Base-by-base conservation (phyloP, 2,797 vertebrate genomes). In the Sebastes hubbsi region DNA sequence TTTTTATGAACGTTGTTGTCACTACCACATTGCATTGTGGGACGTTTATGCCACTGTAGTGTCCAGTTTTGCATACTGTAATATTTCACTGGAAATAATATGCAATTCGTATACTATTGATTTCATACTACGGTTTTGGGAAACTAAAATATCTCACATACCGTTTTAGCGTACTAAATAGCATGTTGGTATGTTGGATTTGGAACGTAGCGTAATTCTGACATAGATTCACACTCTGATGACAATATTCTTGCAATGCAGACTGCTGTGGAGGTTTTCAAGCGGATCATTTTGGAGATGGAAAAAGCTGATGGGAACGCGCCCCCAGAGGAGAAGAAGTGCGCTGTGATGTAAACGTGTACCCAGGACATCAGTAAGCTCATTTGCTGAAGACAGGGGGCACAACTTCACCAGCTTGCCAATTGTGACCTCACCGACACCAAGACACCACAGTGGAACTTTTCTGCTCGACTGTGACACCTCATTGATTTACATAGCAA, bases 281-380 rank as follows among this genome's bases (percentile, higher is more conserved):
- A 96, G 92, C 90, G 94, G 76, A 96, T 97, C 86, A 96, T 97
- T 92, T 92, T 96, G 93, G 96, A 97, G 92, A 97, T 97, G 95
- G 96, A 97, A 87, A 97, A 95, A 84, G 95, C 96, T 3, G 96
- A 96, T 66, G 96, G 96, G 62, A 96, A 96, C 6, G 93, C 86
- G 25, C 94, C 95, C 14, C 84, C 86, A 10, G 95, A 95, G 85
- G 95, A 95, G 79, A 96, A 94, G 87, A 96, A 95, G 82, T 97
- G 96, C 54, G 76, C 80, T 8, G 91, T 97, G 82, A 97, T 97
- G 96, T 96, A 93, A 94, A 90, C 52, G 72, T 60, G 65, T 77
- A 75, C 88, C 82, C 87, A 73, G 88, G 92, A 93, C 85, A 81
- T 91, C 90, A 85, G 90, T 87, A 82, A 92, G 86, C 86, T 91